phyloP scores from a whole-genome alignment of 2,888 invertebrate species.

The Cataglyphis altisquamis region DNA sequence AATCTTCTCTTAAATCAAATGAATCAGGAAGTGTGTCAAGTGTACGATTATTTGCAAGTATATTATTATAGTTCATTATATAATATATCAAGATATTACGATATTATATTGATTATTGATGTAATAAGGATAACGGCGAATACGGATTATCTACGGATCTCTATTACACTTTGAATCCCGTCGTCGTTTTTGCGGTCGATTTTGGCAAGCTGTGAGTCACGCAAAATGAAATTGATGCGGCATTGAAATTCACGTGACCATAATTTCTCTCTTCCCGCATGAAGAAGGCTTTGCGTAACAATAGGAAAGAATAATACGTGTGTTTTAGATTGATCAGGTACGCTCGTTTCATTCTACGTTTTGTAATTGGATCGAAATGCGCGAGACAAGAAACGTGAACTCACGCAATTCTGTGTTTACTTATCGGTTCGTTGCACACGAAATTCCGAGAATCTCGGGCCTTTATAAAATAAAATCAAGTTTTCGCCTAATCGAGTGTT shows the following conservation, averaged over 20 bases:
- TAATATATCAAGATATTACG: background rate
- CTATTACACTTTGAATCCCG: background rate
- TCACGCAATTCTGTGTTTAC: background rate
- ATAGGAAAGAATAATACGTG: background rate
- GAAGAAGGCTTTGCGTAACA: slow-evolving; percentile 1
- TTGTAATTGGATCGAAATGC: slow-evolving; percentile 3
- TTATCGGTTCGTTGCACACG: background rate
- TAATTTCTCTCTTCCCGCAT: background rate
- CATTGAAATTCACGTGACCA: slow-evolving; percentile 18
- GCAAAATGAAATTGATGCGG: background rate
- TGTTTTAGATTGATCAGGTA: background rate
- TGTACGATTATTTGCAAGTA: too few species aligned
- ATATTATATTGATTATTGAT: background rate
- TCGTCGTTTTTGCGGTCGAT: background rate
- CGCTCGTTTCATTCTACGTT: background rate
- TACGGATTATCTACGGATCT: background rate
- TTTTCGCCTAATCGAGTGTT: slow-evolving; percentile 15
- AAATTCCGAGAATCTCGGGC: background rate
- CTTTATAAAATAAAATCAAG: background rate
- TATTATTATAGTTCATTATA: background rate
- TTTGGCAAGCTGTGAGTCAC: background rate
- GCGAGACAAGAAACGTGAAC: background rate
- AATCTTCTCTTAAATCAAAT: background rate
- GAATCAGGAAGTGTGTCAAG: too few species aligned
- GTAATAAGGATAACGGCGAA: background rate